Conservation (phyloP, 2,888 invertebrate genomes). For the Sepioteuthis lessoniana region DNA sequence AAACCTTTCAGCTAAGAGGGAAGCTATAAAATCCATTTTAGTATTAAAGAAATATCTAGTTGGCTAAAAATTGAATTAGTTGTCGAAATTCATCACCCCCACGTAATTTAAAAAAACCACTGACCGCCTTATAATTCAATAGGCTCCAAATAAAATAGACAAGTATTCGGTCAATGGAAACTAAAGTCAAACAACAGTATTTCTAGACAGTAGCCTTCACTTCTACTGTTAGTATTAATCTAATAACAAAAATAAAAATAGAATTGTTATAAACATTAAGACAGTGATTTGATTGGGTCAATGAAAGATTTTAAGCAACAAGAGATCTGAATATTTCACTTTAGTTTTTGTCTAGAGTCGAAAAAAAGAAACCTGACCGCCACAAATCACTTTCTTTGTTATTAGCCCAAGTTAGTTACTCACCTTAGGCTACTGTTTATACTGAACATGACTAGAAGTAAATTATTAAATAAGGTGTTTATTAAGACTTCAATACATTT, state of each 20-base stretch:
- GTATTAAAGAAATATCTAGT: not conserved
- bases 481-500: constrained; percentile 48
- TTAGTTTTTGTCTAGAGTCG: not conserved
- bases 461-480: constrained; percentile 47
- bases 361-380: not conserved
- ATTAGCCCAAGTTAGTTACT: constrained; percentile 45
- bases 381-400: constrained; percentile 43
- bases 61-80: not conserved
- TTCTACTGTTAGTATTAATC: constrained; percentile 36
- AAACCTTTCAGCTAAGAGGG: too few relatives aligned
- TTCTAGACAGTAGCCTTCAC: constrained; percentile 44
- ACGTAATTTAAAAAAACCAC: not conserved
- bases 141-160: not conserved
- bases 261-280: not conserved
- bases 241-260: not conserved
- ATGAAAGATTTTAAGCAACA: not conserved
- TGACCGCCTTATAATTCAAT: not conserved
- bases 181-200: constrained; percentile 38
- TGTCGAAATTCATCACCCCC: constrained; percentile 33
- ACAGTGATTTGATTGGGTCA: constrained; percentile 45
- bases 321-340: not conserved
- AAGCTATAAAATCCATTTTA: too few relatives aligned
- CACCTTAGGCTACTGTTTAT: constrained; percentile 37
- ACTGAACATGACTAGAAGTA: constrained; percentile 45
- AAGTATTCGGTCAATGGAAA: not conserved